Percentiles rank a stretch among this genome's conserved stretches.
Conservation (phyloP, 1,140 invertebrate species). For the Drosophila obscura region DNA sequence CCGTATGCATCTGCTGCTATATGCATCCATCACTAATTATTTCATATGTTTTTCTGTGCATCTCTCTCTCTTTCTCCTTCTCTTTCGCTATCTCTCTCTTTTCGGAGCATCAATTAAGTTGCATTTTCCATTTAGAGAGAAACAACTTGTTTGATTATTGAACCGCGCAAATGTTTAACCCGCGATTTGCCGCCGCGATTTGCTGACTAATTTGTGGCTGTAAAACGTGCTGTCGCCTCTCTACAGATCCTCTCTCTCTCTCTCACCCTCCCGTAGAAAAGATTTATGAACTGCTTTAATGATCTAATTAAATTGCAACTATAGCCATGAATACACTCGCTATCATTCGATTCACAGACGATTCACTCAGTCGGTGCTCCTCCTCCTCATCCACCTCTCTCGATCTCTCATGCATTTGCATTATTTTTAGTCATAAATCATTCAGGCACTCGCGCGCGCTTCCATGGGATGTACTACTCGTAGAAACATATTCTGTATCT, state of each 20-base stretch:
- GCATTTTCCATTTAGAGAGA: constrained; percentile 44
- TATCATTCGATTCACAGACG: constrained; percentile 45
- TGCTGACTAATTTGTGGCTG: constrained; percentile 67
- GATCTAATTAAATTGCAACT: constrained; percentile 78
- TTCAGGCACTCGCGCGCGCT: constrained; percentile 18
- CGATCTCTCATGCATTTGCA: constrained; percentile 3
- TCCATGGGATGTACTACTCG: constrained; percentile 13
- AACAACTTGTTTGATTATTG: constrained; percentile 80
- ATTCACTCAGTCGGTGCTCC: constrained; percentile 37
- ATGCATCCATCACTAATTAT: constrained; percentile 68
- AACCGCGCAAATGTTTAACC: constrained; percentile 49
- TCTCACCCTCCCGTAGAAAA: constrained; percentile 12
- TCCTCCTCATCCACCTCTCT: constrained; percentile 17
- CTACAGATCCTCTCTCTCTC: background rate
- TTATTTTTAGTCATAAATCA: constrained; percentile 38
- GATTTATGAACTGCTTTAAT: constrained; percentile 78
- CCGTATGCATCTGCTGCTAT: constrained; percentile 5
- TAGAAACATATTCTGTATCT: constrained; percentile 3
- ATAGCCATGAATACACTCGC: constrained; percentile 56
- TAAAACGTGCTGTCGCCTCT: constrained; percentile 46
- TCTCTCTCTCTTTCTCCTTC: constrained; percentile 28
- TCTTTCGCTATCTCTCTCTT: constrained; percentile 3
- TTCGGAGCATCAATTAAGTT: constrained; percentile 37
- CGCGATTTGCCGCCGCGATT: constrained; percentile 36
- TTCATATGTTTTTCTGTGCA: constrained; percentile 61